Evolutionary conservation across 1,140 invertebrate species (phyloP), one percentile per base, ranked within the genome.

Genomic region (Chelonus insularis): DNA sequence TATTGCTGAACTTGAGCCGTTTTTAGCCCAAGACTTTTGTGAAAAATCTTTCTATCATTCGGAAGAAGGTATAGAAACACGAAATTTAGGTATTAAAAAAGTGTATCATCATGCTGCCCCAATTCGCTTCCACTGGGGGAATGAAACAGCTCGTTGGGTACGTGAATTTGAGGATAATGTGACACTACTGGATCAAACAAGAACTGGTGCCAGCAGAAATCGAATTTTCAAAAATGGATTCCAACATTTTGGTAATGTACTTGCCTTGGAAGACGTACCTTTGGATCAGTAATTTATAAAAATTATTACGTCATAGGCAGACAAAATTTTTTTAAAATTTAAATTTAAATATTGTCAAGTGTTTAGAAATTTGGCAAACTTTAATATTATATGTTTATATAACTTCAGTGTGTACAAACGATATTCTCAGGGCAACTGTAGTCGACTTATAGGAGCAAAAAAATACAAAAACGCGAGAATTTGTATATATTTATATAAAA

Each of bases 21-120:
- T 79, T 52, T 63, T 83, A 3, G 68, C 71, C 20, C 64, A 78
- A 34, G 73, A 77, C 36, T 85, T 86, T 63, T 71, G 68, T 41
- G 62, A 77, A 36, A 74, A 78, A n/a, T 85, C 83, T 1, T 85
- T 84, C 62, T 86, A 83, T 62, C 81, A 84, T 59, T 84, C 79
- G 34, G 74, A 77, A 25, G 78, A 79, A 16, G 82, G 76, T 1
- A 62, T 73, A 8, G 76, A 81, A 36, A 73, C 76, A 8, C 67
- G 78, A 0, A 72, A 58, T 12, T 54, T 67, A 4, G 75, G 71
- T 0, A 20, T 74, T 0, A 77, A 75, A 51, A 77, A 75, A 34
- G 66, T 67, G 14, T 76, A 76, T 43, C 74, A 75, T 29, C 67
- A 74, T 18, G 66, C 75, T 0, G 74, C 75, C 7, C 68, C 71